phyloP scores from a whole-genome alignment of 2,797 vertebrate species.

The Gadopsis bispinosus region DNA sequence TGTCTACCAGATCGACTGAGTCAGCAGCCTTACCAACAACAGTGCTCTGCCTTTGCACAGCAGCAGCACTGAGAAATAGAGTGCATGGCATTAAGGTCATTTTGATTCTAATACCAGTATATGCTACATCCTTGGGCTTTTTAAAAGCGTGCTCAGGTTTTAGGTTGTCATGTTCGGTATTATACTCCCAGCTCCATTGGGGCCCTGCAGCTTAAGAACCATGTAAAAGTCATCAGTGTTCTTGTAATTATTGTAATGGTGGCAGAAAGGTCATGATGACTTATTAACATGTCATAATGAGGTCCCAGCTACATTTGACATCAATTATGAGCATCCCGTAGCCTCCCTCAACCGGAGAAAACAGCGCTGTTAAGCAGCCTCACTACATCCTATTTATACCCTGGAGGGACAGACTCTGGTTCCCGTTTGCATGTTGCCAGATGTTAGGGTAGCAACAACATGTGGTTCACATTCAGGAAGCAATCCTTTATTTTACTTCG shows the following conservation, averaged over 20 bases:
- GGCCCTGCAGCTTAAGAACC: slow-evolving; percentile 54
- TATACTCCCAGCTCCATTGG: slow-evolving; percentile 35
- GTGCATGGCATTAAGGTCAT: slow-evolving; percentile 19
- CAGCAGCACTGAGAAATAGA: slow-evolving; percentile 24
- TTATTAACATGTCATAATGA: slow-evolving; percentile 80
- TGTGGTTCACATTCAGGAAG: slow-evolving; percentile 48
- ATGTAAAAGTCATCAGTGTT: slow-evolving; percentile 73
- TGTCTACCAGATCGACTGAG: slow-evolving; percentile 57
- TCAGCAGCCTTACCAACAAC: slow-evolving; percentile 63
- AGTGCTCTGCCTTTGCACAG: slow-evolving; percentile 29
- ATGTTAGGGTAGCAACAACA: slow-evolving; percentile 63
- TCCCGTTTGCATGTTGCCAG: slow-evolving; percentile 55
- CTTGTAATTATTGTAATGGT: slow-evolving; percentile 73
- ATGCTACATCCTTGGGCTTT: slow-evolving; percentile 46
- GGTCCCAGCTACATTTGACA: slow-evolving; percentile 69
- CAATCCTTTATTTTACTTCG: slow-evolving; percentile 32
- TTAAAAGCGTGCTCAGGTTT: slow-evolving; percentile 62
- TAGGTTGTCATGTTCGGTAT: slow-evolving; percentile 64
- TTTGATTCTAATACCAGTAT: slow-evolving; percentile 30
- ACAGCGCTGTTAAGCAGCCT: slow-evolving; percentile 26
- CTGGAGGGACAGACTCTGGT: slow-evolving; percentile 33
- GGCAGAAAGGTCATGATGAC: slow-evolving; percentile 71
- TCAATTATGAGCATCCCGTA: slow-evolving; percentile 71
- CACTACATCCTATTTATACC: slow-evolving; percentile 15
- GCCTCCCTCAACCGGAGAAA: slow-evolving; percentile 42